Evolutionary conservation across 2,113 vertebrate species (phyloP).

Genomic region (Actinemys pallida): DNA sequence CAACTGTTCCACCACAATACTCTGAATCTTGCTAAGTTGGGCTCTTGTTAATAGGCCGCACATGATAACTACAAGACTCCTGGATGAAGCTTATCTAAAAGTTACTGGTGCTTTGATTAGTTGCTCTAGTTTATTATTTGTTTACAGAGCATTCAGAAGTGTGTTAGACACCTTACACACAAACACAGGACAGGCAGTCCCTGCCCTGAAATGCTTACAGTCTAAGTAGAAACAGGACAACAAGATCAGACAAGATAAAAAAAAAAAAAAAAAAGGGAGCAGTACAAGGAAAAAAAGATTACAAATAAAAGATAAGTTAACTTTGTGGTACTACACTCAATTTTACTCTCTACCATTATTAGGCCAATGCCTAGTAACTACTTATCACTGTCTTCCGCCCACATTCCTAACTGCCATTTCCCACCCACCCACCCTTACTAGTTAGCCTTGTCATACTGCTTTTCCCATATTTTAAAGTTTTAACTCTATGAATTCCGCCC

Average conservation of each 20-base stretch:
- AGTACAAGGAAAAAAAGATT: not conserved
- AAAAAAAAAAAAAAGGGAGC: not conserved
- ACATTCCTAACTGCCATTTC: not conserved
- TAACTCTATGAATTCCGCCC: not conserved
- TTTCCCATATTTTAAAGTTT: not conserved
- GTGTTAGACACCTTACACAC: not conserved
- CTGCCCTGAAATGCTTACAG: accelerated
- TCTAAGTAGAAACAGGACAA: not conserved
- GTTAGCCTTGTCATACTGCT: not conserved
- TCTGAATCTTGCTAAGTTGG: not conserved
- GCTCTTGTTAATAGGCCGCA: not conserved
- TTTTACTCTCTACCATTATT: not conserved
- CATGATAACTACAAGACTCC: not conserved
- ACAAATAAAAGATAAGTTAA: not conserved
- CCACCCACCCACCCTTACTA: not conserved
- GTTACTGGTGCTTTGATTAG: not conserved
- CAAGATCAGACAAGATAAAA: not conserved
- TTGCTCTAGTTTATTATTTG: not conserved
- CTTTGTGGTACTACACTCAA: not conserved
- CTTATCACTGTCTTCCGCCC: not conserved
- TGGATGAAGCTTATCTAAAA: not conserved
- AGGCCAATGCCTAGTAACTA: not conserved
- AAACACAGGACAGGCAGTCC: not conserved
- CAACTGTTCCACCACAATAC: not conserved
- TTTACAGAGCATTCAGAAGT: not conserved